Percentiles rank a stretch among this genome's conserved stretches.
These are phyloP conservation scores for Lottia scabra DNA, from an alignment of 2,888 invertebrate species.

Conservation along the genomic window DNA sequence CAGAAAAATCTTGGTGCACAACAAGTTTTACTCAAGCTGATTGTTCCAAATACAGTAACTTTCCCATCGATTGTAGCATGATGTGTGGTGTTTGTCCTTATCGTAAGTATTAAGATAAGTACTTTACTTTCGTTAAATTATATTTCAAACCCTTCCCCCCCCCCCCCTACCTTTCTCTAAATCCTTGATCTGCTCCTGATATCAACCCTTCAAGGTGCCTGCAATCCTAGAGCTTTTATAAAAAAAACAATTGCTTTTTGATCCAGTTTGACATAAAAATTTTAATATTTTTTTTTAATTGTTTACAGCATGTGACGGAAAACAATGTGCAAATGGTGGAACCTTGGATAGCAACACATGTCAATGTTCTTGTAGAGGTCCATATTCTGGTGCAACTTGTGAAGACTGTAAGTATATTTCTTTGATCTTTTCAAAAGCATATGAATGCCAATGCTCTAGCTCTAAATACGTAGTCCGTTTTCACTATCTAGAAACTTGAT, in stretches of 20 bases:
- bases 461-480: no score
- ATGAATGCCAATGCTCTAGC: not conserved
- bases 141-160: no score
- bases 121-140: no score
- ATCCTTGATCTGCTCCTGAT: no score
- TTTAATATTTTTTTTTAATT: no score
- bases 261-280: no score
- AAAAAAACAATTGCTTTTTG: no score
- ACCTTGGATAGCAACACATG: constrained; percentile 37
- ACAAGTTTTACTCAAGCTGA: not conserved
- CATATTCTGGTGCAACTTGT: constrained; percentile 40
- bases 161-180: no score
- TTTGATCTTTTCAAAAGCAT: no score
- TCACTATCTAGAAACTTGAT: no score
- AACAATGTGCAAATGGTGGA: constrained; percentile 44
- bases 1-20: not conserved
- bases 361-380: constrained; percentile 34
- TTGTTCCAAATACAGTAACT: not conserved
- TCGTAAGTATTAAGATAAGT: not conserved
- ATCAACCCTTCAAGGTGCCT: no score
- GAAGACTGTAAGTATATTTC: constrained; percentile 34
- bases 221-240: no score
- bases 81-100: not conserved
- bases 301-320: constrained; percentile 35
- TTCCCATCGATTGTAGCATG: not conserved